Evolutionary conservation across 2,797 vertebrate species (phyloP).

Genomic region (Amazona finschi): DNA sequence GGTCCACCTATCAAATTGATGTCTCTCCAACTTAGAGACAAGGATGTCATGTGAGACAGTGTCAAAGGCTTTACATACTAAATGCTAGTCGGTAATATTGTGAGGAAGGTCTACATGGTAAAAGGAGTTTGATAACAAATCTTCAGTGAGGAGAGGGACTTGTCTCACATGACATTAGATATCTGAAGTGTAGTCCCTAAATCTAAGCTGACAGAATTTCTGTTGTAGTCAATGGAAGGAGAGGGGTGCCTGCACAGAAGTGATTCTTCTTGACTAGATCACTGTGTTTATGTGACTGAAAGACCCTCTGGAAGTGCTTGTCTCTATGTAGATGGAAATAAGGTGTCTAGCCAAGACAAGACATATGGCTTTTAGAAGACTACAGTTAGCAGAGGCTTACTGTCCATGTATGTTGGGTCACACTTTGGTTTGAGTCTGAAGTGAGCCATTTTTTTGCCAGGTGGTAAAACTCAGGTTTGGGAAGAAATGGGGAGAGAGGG

Average conservation of each 20-base stretch:
- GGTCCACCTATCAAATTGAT: too few species aligned
- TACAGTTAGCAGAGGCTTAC: not conserved
- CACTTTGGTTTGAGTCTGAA: not conserved
- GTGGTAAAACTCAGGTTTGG: not conserved
- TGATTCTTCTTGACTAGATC: not conserved
- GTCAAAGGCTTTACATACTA: not conserved
- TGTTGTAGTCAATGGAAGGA: not conserved
- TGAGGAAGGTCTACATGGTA: not conserved
- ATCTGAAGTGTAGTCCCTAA: not conserved
- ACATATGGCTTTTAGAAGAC: not conserved
- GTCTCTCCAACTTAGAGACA: too few species aligned
- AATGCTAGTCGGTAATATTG: not conserved
- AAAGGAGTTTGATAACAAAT: not conserved
- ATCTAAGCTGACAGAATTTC: not conserved
- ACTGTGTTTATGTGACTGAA: not conserved
- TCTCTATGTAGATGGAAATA: not conserved
- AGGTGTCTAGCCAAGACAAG: not conserved
- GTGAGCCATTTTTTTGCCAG: not conserved
- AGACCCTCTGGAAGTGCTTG: not conserved
- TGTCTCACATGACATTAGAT: not conserved
- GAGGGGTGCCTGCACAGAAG: not conserved
- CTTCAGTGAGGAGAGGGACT: not conserved
- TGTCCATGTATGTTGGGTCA: not conserved
- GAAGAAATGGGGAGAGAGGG: not conserved
- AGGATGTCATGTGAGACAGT: too few species aligned